Conservation (phyloP, 2,888 invertebrate species). For the Pyrgus malvae region DNA sequence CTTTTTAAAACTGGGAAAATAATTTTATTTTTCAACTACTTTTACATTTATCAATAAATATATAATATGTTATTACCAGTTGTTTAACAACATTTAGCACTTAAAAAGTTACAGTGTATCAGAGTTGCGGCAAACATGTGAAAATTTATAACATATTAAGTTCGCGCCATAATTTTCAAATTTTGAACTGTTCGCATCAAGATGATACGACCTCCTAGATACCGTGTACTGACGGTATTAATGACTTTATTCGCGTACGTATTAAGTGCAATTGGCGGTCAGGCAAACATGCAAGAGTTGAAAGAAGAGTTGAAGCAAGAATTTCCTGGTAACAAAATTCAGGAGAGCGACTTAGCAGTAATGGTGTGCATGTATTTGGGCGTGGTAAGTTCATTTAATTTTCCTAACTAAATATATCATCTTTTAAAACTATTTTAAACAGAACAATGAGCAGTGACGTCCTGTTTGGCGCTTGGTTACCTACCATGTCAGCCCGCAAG, state of each 20-base stretch:
- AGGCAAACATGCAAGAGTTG: too few species aligned
- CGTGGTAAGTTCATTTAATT: slow-evolving; percentile 25
- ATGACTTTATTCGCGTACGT: slow-evolving; percentile 14
- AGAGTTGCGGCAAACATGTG: too few species aligned
- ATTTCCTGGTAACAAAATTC: slow-evolving; percentile 29
- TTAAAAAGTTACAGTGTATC: too few species aligned
- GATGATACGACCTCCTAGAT: slow-evolving; percentile 3
- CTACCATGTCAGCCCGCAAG: too few species aligned
- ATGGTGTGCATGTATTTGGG: slow-evolving; percentile 31
- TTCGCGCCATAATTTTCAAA: neutral
- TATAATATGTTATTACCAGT: too few species aligned
- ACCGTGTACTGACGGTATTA: slow-evolving; percentile 1
- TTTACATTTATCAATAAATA: too few species aligned
- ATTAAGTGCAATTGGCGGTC: slow-evolving; percentile 16
- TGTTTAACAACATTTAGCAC: too few species aligned
- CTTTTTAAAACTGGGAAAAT: neutral
- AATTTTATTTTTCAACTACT: too few species aligned
- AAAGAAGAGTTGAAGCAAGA: slow-evolving; percentile 22
- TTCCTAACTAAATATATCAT: too few species aligned
- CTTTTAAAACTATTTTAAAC: too few species aligned
- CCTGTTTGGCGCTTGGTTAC: too few species aligned
- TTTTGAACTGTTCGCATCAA: slow-evolving; percentile 1
- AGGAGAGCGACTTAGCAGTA: slow-evolving; percentile 31
- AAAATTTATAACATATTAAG: neutral
- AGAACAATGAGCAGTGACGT: too few species aligned